Conservation (phyloP, 2,888 invertebrate species). For the Villa cingulata region DNA sequence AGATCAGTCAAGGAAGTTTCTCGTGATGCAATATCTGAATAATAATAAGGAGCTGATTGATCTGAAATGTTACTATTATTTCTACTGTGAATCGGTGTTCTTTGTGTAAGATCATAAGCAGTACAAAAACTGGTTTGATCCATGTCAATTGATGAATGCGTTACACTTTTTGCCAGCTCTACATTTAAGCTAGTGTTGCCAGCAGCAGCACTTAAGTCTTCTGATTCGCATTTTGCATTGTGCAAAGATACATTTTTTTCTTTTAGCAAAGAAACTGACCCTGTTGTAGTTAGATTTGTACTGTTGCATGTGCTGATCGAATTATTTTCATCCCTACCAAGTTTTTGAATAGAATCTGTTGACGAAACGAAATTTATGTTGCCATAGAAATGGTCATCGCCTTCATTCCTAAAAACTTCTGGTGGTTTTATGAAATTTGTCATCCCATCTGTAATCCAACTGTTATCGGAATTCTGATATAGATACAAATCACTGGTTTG, state of each 20-base stretch:
- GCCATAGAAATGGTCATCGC: slow-evolving; percentile 32
- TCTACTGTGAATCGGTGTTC: slow-evolving; percentile 44
- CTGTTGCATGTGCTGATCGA: not conserved
- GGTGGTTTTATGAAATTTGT: slow-evolving; percentile 34
- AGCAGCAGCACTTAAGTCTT: slow-evolving; percentile 12
- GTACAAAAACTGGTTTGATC: slow-evolving; percentile 18
- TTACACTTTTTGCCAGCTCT: slow-evolving; percentile 18
- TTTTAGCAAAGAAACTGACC: slow-evolving; percentile 15
- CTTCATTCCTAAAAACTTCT: slow-evolving; percentile 31
- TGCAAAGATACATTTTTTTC: slow-evolving; percentile 18
- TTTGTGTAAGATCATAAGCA: slow-evolving; percentile 19
- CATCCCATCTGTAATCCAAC: slow-evolving; percentile 21
- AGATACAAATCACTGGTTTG: slow-evolving; percentile 40
- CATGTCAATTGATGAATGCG: slow-evolving; percentile 19
- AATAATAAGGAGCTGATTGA: slow-evolving; percentile 71
- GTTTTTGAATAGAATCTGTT: slow-evolving; percentile 30
- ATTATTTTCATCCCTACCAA: slow-evolving; percentile 9
- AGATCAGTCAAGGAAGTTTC: not conserved
- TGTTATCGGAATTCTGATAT: slow-evolving; percentile 23
- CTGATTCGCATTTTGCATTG: slow-evolving; percentile 17
- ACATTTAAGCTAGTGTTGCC: slow-evolving; percentile 5
- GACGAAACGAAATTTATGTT: slow-evolving; percentile 34
- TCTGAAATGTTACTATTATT: slow-evolving; percentile 47
- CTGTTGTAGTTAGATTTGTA: no score
- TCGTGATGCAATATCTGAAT: slow-evolving; percentile 45